Conservation (phyloP, 2,113 vertebrate species). For the Cheilinus undulatus region DNA sequence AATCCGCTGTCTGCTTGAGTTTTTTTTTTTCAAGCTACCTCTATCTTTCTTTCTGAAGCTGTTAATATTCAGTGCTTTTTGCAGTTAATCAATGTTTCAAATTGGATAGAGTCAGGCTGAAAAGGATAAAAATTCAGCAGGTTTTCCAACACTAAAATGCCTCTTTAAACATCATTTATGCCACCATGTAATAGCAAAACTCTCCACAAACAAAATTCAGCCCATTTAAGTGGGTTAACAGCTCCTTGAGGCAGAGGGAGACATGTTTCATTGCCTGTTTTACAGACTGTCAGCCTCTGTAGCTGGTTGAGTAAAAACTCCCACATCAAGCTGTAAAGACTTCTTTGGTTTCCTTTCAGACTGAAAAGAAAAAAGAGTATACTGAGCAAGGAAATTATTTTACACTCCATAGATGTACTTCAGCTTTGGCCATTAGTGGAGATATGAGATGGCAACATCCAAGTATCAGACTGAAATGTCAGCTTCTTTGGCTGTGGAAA, state of each 20-base stretch:
- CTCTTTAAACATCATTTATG: conserved; percentile 26
- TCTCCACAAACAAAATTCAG: conserved; percentile 45
- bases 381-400: background rate
- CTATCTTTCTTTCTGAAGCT: background rate
- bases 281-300: conserved; percentile 48
- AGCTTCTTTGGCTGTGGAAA: background rate
- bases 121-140: background rate
- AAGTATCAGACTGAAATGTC: background rate
- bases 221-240: conserved; percentile 58
- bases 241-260: conserved; percentile 56
- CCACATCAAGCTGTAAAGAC: conserved; percentile 45
- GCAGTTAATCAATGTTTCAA: conserved; percentile 1
- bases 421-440: background rate
- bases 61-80: background rate
- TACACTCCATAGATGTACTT: background rate
- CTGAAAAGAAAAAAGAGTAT: background rate
- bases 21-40: background rate
- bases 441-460: background rate
- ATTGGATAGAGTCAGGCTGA: conserved; percentile 1
- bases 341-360: conserved; percentile 23
- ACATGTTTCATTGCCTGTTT: conserved; percentile 60
- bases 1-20: background rate
- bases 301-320: conserved; percentile 33
- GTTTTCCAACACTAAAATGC: background rate
- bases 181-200: conserved; percentile 34